Evolutionary conservation across 2,888 invertebrate genomes (phyloP), one percentile per base, ranked within the genome.

Genomic region (Melanchra persicariae): DNA sequence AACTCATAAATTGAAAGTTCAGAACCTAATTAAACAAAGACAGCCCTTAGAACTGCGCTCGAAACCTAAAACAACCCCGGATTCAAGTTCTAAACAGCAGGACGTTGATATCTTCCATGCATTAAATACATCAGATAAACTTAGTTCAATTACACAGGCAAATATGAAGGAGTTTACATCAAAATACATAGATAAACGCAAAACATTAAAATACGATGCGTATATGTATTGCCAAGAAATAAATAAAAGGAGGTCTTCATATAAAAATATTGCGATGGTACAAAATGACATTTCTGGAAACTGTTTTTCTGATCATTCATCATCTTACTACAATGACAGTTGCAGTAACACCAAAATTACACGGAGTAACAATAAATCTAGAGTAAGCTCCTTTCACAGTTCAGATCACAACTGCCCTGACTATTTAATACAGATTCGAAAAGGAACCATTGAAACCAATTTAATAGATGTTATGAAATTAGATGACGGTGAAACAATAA

Each of bases 311-410:
- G 49, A 52, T 22, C 34, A 69, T 55, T 83, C 82, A 34, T 81
- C 79, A 55, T 72, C 76, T 22, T 63, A 49, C 17, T 63, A 60
- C 26, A 80, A 73, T 55, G 72, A 75, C 1, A 79, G 64, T 55
- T 49, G 64, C 12, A 74, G 63, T 24, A 47, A 64, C 0, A 55
- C 60, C 12, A 61, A 55, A n/a, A 40, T 68, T 22, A 66, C 57
- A 19, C 37, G 30, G 24, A 54, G 51, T n/a, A 70, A 65, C 59
- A 69, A 66, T 8, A 79, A 73, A 58, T 81, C 74, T 8, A 67
- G 37, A 54, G 66, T 79, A 69, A 82, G 78, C 69, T 87, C 79
- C 26, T 82, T 76, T 66, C 76, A 85, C 51, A 84, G 80, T 26
- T 85, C 81, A 19, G 69, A 76, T 12, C 64, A 82, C 55, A 81